These are phyloP conservation scores for Pelobates fuscus DNA, from an alignment of 2,113 vertebrate genomes.

Conservation along the genomic window DNA sequence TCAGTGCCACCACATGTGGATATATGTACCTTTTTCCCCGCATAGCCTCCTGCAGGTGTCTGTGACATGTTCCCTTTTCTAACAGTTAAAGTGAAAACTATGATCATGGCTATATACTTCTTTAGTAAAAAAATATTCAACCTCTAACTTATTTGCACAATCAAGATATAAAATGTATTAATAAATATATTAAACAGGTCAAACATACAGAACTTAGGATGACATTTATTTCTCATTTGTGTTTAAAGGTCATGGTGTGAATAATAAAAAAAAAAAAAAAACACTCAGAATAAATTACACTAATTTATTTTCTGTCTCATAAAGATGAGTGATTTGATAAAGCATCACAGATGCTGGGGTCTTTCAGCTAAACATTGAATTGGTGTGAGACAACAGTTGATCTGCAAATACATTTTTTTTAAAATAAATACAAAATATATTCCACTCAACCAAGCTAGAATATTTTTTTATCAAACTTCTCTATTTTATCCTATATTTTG, in stretches of 20 bases:
- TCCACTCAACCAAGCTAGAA: too few species aligned
- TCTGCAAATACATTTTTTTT: too few species aligned
- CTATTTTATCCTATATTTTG: too few species aligned
- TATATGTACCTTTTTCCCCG: too few species aligned
- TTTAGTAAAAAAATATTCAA: slow-evolving; percentile 19
- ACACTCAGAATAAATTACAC: slow-evolving; percentile 10
- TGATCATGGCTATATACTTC: neutral
- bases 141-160: neutral
- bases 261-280: too few species aligned
- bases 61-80: too few species aligned
- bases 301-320: slow-evolving; percentile 7
- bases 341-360: neutral
- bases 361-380: too few species aligned
- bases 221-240: slow-evolving; percentile 14
- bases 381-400: too few species aligned
- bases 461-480: too few species aligned
- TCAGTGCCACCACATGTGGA: too few species aligned
- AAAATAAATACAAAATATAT: too few species aligned
- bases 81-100: neutral
- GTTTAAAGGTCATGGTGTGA: slow-evolving; percentile 20
- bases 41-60: too few species aligned
- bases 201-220: neutral
- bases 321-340: slow-evolving; percentile 18
- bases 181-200: slow-evolving; percentile 14
- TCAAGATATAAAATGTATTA: neutral